Percentiles rank a stretch among this genome's conserved stretches.
Evolutionary conservation across 2,797 vertebrate genomes (phyloP).

Genomic region (Hippocampus kuda): DNA sequence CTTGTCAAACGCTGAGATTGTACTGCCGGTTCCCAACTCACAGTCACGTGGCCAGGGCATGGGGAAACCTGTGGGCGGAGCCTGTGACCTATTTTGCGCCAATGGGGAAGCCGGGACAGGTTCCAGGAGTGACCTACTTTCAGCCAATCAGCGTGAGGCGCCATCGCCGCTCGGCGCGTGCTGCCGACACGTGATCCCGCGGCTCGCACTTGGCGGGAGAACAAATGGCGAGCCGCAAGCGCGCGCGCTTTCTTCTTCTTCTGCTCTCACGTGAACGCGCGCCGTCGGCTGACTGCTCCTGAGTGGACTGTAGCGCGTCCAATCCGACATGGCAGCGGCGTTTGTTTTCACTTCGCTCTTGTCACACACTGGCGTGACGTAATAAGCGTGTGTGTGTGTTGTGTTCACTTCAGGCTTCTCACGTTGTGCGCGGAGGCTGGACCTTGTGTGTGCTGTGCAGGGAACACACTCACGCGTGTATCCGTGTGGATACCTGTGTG

Average conservation of each 20-base stretch:
- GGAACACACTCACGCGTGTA: no score
- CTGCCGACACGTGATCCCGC: slow-evolving; percentile 60
- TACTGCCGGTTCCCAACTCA: not conserved
- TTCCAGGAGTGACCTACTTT: slow-evolving; percentile 76
- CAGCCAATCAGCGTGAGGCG: slow-evolving; percentile 55
- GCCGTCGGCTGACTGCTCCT: no score
- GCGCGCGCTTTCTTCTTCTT: not conserved
- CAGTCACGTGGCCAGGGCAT: slow-evolving; percentile 68
- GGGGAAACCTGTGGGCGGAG: slow-evolving; percentile 69
- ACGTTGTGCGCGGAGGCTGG: not conserved
- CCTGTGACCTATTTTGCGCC: slow-evolving; percentile 80
- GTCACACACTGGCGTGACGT: not conserved
- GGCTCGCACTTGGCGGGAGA: slow-evolving; percentile 14
- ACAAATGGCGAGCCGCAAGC: not conserved
- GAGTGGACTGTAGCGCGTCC: not conserved
- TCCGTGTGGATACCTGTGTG: not conserved
- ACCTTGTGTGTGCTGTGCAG: not conserved
- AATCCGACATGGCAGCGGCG: not conserved
- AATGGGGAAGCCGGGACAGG: slow-evolving; percentile 59
- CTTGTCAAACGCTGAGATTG: no score
- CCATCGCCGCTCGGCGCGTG: slow-evolving; percentile 65
- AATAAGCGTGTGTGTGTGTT: not conserved
- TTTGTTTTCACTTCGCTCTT: not conserved
- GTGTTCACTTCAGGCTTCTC: not conserved
- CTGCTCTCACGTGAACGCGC: not conserved